Evolutionary conservation across 2,113 vertebrate species (phyloP).

Genomic region (Cheirogaleus medius): DNA sequence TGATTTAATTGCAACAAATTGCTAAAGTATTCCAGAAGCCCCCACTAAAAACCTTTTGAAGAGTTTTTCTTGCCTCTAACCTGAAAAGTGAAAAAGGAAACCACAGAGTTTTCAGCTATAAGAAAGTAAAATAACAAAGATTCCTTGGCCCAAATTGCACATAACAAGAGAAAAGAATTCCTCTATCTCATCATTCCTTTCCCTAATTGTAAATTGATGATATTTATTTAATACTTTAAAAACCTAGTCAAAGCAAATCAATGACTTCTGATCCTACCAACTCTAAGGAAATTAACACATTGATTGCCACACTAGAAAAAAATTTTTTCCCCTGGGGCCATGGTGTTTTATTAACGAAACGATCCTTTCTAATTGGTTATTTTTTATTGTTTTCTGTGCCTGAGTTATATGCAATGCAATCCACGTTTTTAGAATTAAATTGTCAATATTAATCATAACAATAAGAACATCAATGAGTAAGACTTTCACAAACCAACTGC

Average conservation of each 20-base stretch:
- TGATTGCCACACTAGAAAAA: too few species aligned
- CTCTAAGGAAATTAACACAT: not conserved
- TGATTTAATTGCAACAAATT: not conserved
- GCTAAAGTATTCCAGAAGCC: not conserved
- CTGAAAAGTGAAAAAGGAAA: conserved; percentile 49
- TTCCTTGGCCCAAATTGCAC: not conserved
- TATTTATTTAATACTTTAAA: conserved; percentile 46
- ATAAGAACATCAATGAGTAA: too few species aligned
- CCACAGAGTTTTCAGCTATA: not conserved
- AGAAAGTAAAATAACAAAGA: not conserved
- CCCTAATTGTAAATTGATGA: not conserved
- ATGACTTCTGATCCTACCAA: not conserved
- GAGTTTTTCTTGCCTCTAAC: conserved; percentile 32
- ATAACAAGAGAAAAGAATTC: not conserved
- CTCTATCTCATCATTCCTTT: not conserved
- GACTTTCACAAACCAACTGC: too few species aligned
- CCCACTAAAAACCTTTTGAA: not conserved
- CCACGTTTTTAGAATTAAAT: too few species aligned
- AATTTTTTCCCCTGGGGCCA: too few species aligned
- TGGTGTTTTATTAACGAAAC: too few species aligned
- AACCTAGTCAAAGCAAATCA: not conserved
- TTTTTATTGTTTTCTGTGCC: too few species aligned
- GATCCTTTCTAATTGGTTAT: too few species aligned
- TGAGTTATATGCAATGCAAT: too few species aligned
- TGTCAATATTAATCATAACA: too few species aligned